These are phyloP conservation scores for Agonum fuliginosum DNA, from an alignment of 2,888 invertebrate genomes.

Conservation along the genomic window DNA sequence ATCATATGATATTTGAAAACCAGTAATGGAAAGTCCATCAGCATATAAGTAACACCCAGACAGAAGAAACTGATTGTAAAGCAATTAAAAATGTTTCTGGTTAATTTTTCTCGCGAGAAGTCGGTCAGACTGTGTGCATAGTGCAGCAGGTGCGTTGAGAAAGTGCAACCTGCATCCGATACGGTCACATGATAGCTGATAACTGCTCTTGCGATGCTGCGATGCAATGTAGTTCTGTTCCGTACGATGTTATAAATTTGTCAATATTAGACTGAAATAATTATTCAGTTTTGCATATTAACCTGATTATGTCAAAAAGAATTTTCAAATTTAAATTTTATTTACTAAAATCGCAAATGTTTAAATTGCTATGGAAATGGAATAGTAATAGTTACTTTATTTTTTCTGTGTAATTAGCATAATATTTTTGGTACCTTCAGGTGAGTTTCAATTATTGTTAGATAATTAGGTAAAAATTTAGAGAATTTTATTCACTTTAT, in stretches of 20 bases:
- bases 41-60: too few relatives aligned
- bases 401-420: too few relatives aligned
- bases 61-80: too few relatives aligned
- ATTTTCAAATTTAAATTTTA: neutral
- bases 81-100: neutral
- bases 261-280: neutral
- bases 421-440: too few relatives aligned
- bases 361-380: neutral
- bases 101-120: neutral
- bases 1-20: too few relatives aligned
- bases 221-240: neutral
- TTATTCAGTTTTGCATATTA: neutral
- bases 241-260: neutral
- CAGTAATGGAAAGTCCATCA: too few relatives aligned
- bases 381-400: too few relatives aligned
- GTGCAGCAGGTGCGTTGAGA: constrained; percentile 3
- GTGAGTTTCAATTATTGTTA: too few relatives aligned
- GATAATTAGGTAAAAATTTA: too few relatives aligned
- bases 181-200: neutral
- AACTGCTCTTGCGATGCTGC: neutral
- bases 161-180: constrained; percentile 3
- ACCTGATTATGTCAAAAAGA: neutral
- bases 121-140: neutral
- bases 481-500: too few relatives aligned
- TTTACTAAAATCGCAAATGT: neutral